A percentile compares a stretch with the other conserved stretches of the same genome.
Evolutionary conservation across 2,888 invertebrate genomes (phyloP).

Genomic region (Polydesmus complanatus): DNA sequence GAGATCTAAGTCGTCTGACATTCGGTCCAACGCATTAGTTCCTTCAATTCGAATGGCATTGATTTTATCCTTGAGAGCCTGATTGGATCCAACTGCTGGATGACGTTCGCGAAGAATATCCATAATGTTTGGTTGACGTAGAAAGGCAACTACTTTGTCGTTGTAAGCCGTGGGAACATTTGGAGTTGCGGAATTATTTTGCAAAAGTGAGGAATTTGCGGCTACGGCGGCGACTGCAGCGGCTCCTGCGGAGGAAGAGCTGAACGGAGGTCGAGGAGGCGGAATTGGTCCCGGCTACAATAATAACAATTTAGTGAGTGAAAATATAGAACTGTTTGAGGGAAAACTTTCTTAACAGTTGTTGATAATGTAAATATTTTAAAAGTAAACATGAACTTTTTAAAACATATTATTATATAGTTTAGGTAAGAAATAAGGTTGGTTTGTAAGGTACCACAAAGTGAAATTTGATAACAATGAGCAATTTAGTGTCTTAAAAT

Average conservation of each 20-base stretch:
- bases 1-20: constrained; percentile 85
- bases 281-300: constrained; percentile 20
- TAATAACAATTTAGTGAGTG: neutral
- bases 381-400: too few species aligned
- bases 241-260: constrained; percentile 20
- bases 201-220: neutral
- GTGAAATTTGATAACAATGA: neutral
- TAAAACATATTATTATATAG: too few species aligned
- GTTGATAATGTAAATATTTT: too few species aligned
- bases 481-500: neutral
- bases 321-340: neutral
- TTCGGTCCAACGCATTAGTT: constrained; percentile 61
- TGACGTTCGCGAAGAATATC: constrained; percentile 76
- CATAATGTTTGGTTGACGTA: constrained; percentile 83
- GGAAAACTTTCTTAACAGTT: constrained; percentile 2
- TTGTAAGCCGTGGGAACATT: constrained; percentile 83
- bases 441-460: too few species aligned
- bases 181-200: constrained; percentile 15
- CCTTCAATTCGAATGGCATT: constrained; percentile 78
- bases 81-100: constrained; percentile 52
- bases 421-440: too few species aligned
- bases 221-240: constrained; percentile 18
- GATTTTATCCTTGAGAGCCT: constrained; percentile 69
- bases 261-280: constrained; percentile 22
- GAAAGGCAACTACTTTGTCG: constrained; percentile 86